A percentile compares a stretch with the other conserved stretches of the same genome.
Conservation (phyloP, 2,113 vertebrate genomes). For the Acanthisitta chloris region DNA sequence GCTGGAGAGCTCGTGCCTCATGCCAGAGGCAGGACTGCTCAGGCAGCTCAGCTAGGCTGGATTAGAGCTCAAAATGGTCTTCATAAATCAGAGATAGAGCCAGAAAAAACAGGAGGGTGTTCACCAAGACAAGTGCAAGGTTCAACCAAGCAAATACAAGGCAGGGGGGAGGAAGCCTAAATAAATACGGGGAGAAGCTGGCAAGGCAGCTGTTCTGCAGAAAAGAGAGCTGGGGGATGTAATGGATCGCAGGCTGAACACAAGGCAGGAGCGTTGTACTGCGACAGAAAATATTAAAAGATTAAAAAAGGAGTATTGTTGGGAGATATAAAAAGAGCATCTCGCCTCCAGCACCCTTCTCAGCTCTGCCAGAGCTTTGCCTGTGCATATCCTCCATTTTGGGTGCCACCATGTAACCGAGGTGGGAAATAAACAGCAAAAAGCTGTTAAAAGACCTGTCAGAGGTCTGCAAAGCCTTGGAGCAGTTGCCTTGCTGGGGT, state of each 20-base stretch:
- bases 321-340: background rate
- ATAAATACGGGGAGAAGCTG: background rate
- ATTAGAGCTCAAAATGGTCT: background rate
- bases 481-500: background rate
- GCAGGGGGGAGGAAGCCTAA: background rate
- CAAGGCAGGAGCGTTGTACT: background rate
- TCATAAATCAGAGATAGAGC: background rate
- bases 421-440: background rate
- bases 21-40: background rate
- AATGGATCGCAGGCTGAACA: background rate
- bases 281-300: background rate
- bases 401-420: fast-evolving
- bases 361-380: background rate
- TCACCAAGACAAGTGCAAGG: constrained; percentile 1
- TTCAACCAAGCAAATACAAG: background rate
- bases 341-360: background rate
- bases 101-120: constrained; percentile 22
- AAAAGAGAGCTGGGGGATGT: background rate
- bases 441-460: background rate
- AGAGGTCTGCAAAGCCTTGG: background rate
- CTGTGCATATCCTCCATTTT: background rate
- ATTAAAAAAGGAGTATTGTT: background rate
- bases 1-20: background rate
- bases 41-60: background rate
- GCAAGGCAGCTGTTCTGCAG: background rate